A percentile compares a stretch with the other conserved stretches of the same genome.
Evolutionary conservation across 2,888 invertebrate species (phyloP).

Genomic region (Philopedon plagiatum): DNA sequence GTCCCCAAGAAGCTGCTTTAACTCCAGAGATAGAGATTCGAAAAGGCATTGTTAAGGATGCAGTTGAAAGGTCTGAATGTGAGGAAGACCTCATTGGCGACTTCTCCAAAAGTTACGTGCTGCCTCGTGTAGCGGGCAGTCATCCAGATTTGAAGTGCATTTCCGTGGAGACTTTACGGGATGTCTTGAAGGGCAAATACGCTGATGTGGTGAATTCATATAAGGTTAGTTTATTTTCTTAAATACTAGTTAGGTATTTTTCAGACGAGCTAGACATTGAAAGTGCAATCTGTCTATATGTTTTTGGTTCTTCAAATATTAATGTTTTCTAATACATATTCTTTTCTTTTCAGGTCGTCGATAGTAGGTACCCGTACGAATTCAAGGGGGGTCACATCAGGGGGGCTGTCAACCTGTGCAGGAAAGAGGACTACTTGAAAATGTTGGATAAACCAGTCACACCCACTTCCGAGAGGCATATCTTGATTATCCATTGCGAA

Average conservation of each 20-base stretch:
- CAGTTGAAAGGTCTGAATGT: constrained; percentile 76
- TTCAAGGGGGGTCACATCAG: constrained; percentile 91
- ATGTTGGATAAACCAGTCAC: constrained; percentile 69
- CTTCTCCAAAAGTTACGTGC: constrained; percentile 79
- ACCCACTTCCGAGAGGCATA: constrained; percentile 71
- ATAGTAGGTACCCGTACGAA: constrained; percentile 97
- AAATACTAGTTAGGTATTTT: too few species aligned
- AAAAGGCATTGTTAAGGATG: constrained; percentile 81
- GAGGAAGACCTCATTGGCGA: constrained; percentile 87
- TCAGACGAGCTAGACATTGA: too few species aligned
- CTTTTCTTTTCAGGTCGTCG: constrained; percentile 70
- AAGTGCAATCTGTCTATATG: too few species aligned
- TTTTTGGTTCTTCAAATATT: too few species aligned
- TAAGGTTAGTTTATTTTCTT: constrained; percentile 69
- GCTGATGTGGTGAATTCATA: constrained; percentile 75
- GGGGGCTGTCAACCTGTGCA: constrained; percentile 87
- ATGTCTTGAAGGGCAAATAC: constrained; percentile 80
- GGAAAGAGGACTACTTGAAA: constrained; percentile 79
- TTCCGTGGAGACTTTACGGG: constrained; percentile 79
- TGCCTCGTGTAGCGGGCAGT: constrained; percentile 79
- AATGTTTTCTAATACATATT: too few species aligned
- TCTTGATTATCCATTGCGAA: constrained; percentile 97
- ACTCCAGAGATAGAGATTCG: constrained; percentile 1
- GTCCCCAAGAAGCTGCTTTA: background rate
- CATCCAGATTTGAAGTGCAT: constrained; percentile 87